Evolutionary conservation across 2,113 vertebrate species (phyloP), one percentile per base, ranked within the genome.

Genomic region (Tetrax tetrax): DNA sequence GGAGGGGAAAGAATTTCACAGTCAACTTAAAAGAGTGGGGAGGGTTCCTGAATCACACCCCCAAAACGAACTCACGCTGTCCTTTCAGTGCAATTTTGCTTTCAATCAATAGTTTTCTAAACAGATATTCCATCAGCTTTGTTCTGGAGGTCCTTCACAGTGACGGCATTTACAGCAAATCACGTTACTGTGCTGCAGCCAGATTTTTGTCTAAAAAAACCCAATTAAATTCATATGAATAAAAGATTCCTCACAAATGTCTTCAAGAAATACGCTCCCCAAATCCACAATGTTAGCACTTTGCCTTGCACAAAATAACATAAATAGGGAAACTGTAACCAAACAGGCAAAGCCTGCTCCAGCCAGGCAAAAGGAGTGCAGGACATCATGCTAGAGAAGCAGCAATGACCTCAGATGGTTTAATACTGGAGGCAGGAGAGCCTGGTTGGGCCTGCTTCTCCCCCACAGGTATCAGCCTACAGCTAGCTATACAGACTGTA

Each of bases 241-340:
- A 96, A 96, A 95, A 97, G 91, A 95, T 95, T 87, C 45, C 37
- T 92, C 65, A 48, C 69, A 87, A 94, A 96, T 38, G 60, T 82
- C 83, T 95, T 91, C 38, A 66, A 71, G 91, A 95, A 94, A 93
- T 71, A 70, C 83, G 82, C 17, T 35, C 22, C 48, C 53, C 74
- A 69, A 83, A 89, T 75, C 60, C 65, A 66, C 76, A 91, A 69
- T 80, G 88, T 75, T 90, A 96, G 72, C 85, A 80, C 88, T 86
- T 79, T 69, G 79, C 83, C 22, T 79, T 64, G 59, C n/a, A 85
- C 31, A 92, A 76, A 93, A 94, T 35, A 93, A 92, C 37, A 69
- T 45, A 50, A 83, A 80, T n/a, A 37, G 37, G 35, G 28, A 93
- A 95, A 54, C 85, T 88, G 79, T n/a, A 83, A 80, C 27, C 53